phyloP scores from a whole-genome alignment of 2,888 invertebrate species.

The Mermis nigrescens region DNA sequence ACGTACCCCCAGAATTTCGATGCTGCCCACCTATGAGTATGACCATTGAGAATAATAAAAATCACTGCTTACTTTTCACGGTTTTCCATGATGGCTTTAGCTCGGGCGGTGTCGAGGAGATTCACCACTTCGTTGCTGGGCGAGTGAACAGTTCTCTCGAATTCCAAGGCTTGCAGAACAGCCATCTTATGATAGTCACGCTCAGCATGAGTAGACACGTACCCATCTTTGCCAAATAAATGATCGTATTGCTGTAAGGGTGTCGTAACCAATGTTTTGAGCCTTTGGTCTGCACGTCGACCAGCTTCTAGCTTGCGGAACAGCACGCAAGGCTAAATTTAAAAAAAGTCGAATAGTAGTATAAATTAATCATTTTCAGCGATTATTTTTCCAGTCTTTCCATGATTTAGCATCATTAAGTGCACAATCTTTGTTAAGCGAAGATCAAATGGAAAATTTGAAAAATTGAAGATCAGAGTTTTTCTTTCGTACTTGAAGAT shows the following conservation, averaged over 20 bases:
- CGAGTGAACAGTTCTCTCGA: background rate
- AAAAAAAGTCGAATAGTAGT: no score
- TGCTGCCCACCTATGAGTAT: no score
- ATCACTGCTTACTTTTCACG: background rate
- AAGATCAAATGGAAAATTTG: no score
- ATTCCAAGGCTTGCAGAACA: background rate
- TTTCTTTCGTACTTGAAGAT: no score
- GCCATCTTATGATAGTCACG: background rate
- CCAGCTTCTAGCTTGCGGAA: background rate
- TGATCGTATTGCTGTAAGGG: background rate
- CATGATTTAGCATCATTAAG: no score
- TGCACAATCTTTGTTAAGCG: no score
- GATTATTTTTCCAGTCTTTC: no score
- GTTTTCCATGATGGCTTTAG: background rate
- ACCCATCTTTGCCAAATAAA: background rate
- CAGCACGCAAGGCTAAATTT: background rate
- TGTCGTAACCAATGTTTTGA: background rate
- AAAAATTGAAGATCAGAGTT: no score
- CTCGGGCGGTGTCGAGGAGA: background rate
- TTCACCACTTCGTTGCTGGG: background rate
- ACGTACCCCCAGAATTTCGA: no score
- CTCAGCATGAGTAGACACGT: background rate
- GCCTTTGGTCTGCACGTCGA: background rate
- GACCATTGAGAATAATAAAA: no score
- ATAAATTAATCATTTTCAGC: no score